Percentiles rank a stretch among this genome's conserved stretches.
These are phyloP conservation scores for Aurelia coerulea DNA, from an alignment of 30 jellyfish, hydroid and myxozoan genomes.

Conservation along the genomic window DNA sequence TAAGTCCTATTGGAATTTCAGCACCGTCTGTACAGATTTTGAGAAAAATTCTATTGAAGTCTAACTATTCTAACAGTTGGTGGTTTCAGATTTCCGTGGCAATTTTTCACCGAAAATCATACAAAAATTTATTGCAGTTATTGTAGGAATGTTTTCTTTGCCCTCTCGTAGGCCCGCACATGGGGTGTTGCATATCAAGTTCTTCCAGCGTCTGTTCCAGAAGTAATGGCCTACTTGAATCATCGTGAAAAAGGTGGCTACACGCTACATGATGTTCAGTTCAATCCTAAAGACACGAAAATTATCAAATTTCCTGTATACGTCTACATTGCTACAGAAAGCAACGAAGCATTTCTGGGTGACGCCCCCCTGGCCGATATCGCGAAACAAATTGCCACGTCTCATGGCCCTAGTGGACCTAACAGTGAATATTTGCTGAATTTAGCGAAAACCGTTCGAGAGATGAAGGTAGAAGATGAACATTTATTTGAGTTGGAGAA, in stretches of 20 bases:
- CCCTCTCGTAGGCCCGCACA: constrained; percentile 57
- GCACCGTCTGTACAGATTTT: too few species aligned
- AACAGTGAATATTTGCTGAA: constrained; percentile 83
- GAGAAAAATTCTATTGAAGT: too few species aligned
- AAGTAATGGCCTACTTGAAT: constrained; percentile 82
- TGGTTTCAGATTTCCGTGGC: too few species aligned
- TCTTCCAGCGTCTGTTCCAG: constrained; percentile 67
- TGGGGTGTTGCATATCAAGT: constrained; percentile 97
- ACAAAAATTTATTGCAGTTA: neutral
- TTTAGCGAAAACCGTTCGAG: constrained; percentile 73
- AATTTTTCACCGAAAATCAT: too few species aligned
- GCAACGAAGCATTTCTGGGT: constrained; percentile 82
- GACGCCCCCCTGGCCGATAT: constrained; percentile 83
- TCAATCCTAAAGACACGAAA: constrained; percentile 57
- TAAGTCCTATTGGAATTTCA: too few species aligned
- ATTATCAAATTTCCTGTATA: constrained; percentile 48
- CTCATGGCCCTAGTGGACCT: constrained; percentile 94
- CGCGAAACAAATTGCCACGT: constrained; percentile 81
- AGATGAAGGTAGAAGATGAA: constrained; percentile 68
- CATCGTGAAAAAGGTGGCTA: constrained; percentile 98
- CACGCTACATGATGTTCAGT: constrained; percentile 68
- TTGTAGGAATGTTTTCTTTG: neutral
- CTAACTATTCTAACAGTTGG: too few species aligned
- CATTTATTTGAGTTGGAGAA: constrained; percentile 70
- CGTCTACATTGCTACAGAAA: constrained; percentile 83